Evolutionary conservation across 2,113 vertebrate species (phyloP).

Genomic region (Nibea coibor): DNA sequence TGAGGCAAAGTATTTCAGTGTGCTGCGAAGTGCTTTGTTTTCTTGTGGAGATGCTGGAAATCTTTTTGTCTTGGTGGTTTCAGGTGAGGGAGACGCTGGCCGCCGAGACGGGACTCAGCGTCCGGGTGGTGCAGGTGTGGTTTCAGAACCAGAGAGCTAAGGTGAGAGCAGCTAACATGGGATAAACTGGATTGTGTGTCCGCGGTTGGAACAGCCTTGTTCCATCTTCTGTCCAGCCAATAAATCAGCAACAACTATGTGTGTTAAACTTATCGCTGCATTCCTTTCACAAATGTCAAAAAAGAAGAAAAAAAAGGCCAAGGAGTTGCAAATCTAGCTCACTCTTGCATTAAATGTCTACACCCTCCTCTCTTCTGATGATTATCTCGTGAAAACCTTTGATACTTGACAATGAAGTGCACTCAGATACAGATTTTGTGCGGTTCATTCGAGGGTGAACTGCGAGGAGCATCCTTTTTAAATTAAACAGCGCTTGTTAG

Average conservation of each 20-base stretch:
- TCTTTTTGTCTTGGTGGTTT: constrained; percentile 38
- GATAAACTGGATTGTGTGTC: constrained; percentile 19
- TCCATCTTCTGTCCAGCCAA: constrained; percentile 53
- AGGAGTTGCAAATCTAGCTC: constrained; percentile 81
- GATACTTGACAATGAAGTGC: constrained; percentile 82
- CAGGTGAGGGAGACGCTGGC: constrained; percentile 98
- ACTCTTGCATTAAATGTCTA: constrained; percentile 80
- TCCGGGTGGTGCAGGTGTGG: constrained; percentile 99
- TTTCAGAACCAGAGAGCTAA: constrained; percentile 99
- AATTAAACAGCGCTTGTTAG: constrained; percentile 77
- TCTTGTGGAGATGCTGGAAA: constrained; percentile 30
- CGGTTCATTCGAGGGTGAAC: constrained; percentile 84
- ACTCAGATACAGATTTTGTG: constrained; percentile 71
- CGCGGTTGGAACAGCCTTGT: constrained; percentile 52
- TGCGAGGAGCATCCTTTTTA: constrained; percentile 81
- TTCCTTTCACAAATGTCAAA: constrained; percentile 78
- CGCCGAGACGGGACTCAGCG: constrained; percentile 97
- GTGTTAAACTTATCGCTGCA: constrained; percentile 82
- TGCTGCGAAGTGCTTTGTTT: constrained; percentile 18
- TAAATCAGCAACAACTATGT: constrained; percentile 81
- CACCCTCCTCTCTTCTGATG: constrained; percentile 81
- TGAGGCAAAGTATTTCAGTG: constrained; percentile 25
- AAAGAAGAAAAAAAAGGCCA: constrained; percentile 59
- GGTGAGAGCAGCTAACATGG: constrained; percentile 82
- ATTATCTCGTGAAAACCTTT: constrained; percentile 83